Conservation (phyloP, 2,888 invertebrate genomes). For the Keiferia lycopersicella region DNA sequence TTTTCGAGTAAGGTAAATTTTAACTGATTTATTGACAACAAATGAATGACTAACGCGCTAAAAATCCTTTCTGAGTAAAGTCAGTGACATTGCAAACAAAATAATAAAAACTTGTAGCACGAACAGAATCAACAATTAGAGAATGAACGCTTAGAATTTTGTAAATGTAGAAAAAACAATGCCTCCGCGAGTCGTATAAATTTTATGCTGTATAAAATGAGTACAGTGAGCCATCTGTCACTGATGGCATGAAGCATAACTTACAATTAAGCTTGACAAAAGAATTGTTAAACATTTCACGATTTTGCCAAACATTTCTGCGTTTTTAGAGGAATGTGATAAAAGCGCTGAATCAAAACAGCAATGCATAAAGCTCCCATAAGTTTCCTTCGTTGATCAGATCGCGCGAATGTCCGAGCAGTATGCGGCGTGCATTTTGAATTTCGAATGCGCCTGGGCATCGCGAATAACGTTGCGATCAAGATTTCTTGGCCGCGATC, state of each 20-base stretch:
- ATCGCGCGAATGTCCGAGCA: constrained; percentile 62
- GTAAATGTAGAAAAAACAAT: constrained; percentile 71
- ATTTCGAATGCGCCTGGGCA: constrained; percentile 52
- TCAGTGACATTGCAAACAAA: constrained; percentile 68
- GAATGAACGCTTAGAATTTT: constrained; percentile 55
- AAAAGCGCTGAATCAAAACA: constrained; percentile 22
- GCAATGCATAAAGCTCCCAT: constrained; percentile 1
- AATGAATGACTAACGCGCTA: constrained; percentile 66
- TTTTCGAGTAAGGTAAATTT: constrained; percentile 41
- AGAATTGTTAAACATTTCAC: neutral
- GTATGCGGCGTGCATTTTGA: constrained; percentile 63
- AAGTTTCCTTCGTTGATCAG: constrained; percentile 33
- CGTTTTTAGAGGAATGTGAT: neutral
- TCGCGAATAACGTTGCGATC: constrained; percentile 49
- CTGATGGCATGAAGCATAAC: constrained; percentile 56
- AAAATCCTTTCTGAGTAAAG: constrained; percentile 74
- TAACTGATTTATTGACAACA: constrained; percentile 34
- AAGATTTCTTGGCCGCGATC: constrained; percentile 72
- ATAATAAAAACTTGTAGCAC: constrained; percentile 60
- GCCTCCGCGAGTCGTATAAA: constrained; percentile 66
- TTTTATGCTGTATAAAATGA: constrained; percentile 58
- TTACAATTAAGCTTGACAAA: constrained; percentile 63
- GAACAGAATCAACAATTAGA: constrained; percentile 65
- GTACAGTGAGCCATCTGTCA: constrained; percentile 66
- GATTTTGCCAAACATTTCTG: neutral